Evolutionary conservation across 2,888 invertebrate genomes (phyloP), one percentile per base, ranked within the genome.

Genomic region (Orgyia antiqua): DNA sequence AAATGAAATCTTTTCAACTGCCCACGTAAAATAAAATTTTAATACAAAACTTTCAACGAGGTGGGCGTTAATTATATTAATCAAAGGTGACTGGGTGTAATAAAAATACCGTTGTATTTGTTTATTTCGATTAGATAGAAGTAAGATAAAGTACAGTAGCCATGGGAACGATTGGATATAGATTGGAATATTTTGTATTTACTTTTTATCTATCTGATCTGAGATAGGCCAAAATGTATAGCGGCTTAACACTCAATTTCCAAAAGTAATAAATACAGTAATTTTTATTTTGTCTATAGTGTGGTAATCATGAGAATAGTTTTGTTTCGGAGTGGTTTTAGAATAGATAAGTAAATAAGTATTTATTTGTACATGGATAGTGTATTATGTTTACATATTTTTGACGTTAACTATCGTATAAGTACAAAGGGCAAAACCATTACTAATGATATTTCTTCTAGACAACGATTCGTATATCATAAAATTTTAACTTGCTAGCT

Each of bases 61-160:
- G 72, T 70, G 66, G 66, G 65, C 63, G 71, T 70, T 68, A 68
- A 71, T 72, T 65, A 65, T 56, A 51, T 48, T 57, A 62, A 65
- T 60, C 42, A 54, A 54, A 52, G 44, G 38, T 44, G 45, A 54
- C 42, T 47, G 43, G 37, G 29, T 36, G 41, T 47, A 29, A 45
- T 68, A 63, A 68, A 68, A 64, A 63, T 61, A 63, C 69, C 64
- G 62, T 65, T 62, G 45, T 58, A 44, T 65, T 66, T 55, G 59
- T 63, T 63, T 64, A 63, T 64, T 50, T 52, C 48, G 32, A 59
- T 61, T 61, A 47, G 57, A 61, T 64, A 62, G 28, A 50, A 37
- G 9, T n/a, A 4, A 26, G 33, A 34, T 39, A 37, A 31, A 47
- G 50, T 40, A 59, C 68, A 42, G 69, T 62, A 67, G 68, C 64